Conservation (phyloP, 2,113 vertebrate species). For the Anoplopoma fimbria region DNA sequence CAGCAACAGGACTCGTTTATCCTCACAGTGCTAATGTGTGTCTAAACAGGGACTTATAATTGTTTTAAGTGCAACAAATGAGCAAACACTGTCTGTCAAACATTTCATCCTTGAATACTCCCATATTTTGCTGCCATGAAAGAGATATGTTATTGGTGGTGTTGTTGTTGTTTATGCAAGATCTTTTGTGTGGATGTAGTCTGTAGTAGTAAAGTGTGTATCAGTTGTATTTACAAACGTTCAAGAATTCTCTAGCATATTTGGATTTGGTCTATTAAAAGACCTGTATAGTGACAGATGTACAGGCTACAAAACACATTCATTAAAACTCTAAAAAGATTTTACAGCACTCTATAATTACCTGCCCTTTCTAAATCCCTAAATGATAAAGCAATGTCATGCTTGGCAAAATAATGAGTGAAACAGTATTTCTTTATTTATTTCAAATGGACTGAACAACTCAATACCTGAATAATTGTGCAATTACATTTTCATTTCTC, state of each 20-base stretch:
- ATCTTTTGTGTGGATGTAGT: not conserved
- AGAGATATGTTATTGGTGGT: not conserved
- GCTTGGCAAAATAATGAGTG: not conserved
- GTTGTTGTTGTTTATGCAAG: not conserved
- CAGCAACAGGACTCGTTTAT: not conserved
- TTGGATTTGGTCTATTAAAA: not conserved
- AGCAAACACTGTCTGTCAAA: not conserved
- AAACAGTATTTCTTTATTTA: not conserved
- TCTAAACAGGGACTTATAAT: not conserved
- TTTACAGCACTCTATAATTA: not conserved
- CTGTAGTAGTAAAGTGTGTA: not conserved
- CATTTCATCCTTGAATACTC: not conserved
- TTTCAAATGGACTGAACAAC: not conserved
- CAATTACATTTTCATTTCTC: not conserved
- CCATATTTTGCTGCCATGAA: not conserved
- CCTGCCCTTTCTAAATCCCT: not conserved
- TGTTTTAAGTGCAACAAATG: not conserved
- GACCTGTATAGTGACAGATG: not conserved
- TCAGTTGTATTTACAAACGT: not conserved
- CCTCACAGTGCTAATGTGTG: not conserved
- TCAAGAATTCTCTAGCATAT: not conserved
- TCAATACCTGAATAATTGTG: not conserved
- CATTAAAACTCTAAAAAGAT: not conserved
- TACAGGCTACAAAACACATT: not conserved
- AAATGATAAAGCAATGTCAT: not conserved